These are phyloP conservation scores for Craseonycteris thonglongyai DNA, from an alignment of 2,113 vertebrate genomes.

Conservation along the genomic window DNA sequence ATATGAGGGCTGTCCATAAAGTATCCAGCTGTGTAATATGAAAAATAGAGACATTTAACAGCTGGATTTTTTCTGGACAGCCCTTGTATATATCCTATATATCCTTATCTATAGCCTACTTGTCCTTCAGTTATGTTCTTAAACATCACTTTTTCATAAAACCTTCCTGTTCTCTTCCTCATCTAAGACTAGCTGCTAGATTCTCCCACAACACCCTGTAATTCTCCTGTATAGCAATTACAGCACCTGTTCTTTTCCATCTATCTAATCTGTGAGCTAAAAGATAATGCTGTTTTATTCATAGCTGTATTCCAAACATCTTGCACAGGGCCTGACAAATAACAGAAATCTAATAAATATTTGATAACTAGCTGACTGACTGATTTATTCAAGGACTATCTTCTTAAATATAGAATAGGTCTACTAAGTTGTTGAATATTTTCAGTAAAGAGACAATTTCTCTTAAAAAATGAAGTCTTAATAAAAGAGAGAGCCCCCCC, in stretches of 20 bases:
- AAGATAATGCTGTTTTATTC: not conserved
- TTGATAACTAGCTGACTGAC: not conserved
- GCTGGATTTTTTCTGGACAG: no score
- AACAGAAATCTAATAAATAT: slow-evolving; percentile 21
- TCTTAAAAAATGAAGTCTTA: slow-evolving; percentile 15
- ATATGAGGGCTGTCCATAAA: no score
- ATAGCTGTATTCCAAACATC: slow-evolving; percentile 25
- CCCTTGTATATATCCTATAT: no score
- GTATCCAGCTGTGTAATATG: no score
- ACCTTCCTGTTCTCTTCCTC: not conserved
- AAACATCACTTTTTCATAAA: not conserved
- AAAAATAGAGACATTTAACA: no score
- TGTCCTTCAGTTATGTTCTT: not conserved
- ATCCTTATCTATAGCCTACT: not conserved
- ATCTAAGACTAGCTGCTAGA: not conserved
- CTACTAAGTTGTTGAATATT: not conserved
- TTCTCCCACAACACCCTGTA: not conserved
- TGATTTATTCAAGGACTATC: not conserved
- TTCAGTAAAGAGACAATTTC: slow-evolving; percentile 29
- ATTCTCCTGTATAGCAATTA: not conserved
- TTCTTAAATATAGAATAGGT: not conserved
- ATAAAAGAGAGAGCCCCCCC: slow-evolving; percentile 26
- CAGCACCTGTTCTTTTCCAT: not conserved
- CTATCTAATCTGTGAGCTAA: not conserved
- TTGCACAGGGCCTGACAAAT: not conserved